Percentiles rank a stretch among this genome's conserved stretches.
Conservation (phyloP, 2,113 vertebrate genomes). For the Pyrgilauda ruficollis region DNA sequence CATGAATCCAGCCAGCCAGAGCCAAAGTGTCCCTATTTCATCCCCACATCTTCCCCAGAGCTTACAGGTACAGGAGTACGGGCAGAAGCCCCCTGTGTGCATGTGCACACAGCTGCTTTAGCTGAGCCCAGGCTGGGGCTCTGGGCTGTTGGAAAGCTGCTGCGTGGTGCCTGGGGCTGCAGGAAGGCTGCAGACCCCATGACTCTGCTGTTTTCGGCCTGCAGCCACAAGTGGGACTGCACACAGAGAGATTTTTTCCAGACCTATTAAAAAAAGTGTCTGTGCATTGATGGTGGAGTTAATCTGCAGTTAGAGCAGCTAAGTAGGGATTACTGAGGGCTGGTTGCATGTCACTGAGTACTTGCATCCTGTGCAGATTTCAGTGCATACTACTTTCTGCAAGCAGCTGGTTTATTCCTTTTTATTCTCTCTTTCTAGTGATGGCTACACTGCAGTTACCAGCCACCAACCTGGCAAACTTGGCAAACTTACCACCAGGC, state of each 20-base stretch:
- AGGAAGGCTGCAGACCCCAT: neutral
- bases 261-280: neutral
- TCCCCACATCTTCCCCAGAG: neutral
- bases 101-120: too few species aligned
- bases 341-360: neutral
- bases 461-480: slow-evolving; percentile 93
- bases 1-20: neutral
- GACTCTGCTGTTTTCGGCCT: neutral
- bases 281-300: neutral
- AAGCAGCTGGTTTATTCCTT: neutral
- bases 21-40: neutral
- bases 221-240: neutral
- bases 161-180: neutral
- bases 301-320: neutral
- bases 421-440: slow-evolving; percentile 75
- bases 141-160: too few species aligned
- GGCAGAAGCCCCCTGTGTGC: neutral
- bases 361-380: neutral
- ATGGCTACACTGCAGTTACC: slow-evolving; percentile 97
- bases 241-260: neutral
- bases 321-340: neutral
- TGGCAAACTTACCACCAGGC: slow-evolving; percentile 95
- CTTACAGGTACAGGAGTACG: neutral
- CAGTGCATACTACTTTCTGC: neutral
- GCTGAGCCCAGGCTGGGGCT: too few species aligned